Evolutionary conservation across 2,797 vertebrate species (phyloP).

Genomic region (Anabas testudineus): DNA sequence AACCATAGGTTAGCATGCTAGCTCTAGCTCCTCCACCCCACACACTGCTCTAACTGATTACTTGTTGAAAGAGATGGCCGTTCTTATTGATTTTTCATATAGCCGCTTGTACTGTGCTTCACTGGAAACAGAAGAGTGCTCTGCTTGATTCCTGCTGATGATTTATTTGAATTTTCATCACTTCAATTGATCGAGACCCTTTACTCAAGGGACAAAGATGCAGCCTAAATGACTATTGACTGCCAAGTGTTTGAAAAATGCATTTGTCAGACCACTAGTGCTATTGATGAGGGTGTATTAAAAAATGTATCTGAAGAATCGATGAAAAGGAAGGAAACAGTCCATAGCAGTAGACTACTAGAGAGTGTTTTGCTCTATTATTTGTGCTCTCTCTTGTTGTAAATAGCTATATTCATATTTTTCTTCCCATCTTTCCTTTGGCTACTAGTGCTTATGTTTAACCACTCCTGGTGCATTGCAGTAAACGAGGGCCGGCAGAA

Average conservation of each 20-base stretch:
- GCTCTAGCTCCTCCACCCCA: conserved; percentile 27
- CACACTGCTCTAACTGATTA: conserved; percentile 59
- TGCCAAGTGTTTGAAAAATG: conserved; percentile 82
- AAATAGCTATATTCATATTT: conserved; percentile 44
- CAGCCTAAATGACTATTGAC: conserved; percentile 84
- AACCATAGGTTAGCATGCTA: conserved; percentile 36
- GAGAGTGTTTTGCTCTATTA: conserved; percentile 49
- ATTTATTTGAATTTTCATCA: conserved; percentile 83
- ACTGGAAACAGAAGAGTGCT: conserved; percentile 55
- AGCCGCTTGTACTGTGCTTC: conserved; percentile 44
- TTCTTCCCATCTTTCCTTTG: conserved; percentile 66
- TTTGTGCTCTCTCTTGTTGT: conserved; percentile 32
- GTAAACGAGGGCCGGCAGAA: conserved; percentile 78
- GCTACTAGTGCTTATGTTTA: conserved; percentile 73
- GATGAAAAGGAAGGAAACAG: conserved; percentile 65
- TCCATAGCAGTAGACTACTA: conserved; percentile 57
- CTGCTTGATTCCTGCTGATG: conserved; percentile 55
- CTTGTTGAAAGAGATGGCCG: conserved; percentile 56
- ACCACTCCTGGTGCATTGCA: conserved; percentile 84
- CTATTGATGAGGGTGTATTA: conserved; percentile 82
- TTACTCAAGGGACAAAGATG: conserved; percentile 81
- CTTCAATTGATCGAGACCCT: conserved; percentile 76
- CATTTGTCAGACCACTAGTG: conserved; percentile 79
- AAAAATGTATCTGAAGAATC: conserved; percentile 79
- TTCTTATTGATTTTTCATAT: conserved; percentile 69